These are phyloP conservation scores for Boulengerochromis microlepis DNA, from an alignment of 2,113 vertebrate genomes.

Conservation along the genomic window DNA sequence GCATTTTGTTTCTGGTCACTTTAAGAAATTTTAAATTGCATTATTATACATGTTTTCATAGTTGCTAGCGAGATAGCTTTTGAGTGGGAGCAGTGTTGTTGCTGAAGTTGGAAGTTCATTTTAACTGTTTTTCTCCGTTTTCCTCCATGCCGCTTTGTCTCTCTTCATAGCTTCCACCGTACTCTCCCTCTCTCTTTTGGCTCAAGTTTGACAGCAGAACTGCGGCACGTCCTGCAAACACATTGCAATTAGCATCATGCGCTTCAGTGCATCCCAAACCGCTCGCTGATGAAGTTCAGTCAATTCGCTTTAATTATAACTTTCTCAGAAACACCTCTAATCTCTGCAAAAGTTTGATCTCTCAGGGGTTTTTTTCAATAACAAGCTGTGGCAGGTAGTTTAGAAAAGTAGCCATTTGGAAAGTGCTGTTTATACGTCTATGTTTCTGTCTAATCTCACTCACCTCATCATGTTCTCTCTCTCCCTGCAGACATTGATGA, in stretches of 20 bases:
- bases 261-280: slow-evolving; percentile 31
- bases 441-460: neutral
- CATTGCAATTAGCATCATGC: slow-evolving; percentile 50
- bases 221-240: slow-evolving; percentile 26
- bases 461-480: neutral
- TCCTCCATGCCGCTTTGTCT: neutral
- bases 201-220: slow-evolving; percentile 11
- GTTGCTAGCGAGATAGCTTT: neutral
- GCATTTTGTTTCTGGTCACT: neutral
- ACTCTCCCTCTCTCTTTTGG: neutral
- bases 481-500: slow-evolving; percentile 73
- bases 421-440: neutral
- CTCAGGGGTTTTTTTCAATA: neutral
- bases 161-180: neutral
- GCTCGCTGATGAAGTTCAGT: slow-evolving; percentile 57
- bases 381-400: slow-evolving; percentile 19
- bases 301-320: slow-evolving; percentile 61
- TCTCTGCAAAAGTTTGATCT: slow-evolving; percentile 45
- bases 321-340: slow-evolving; percentile 43
- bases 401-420: neutral
- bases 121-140: neutral
- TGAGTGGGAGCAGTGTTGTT: neutral
- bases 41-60: neutral
- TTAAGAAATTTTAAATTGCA: neutral
- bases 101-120: neutral